A percentile compares a stretch with the other conserved stretches of the same genome.
These are phyloP conservation scores for Rousettus madagascariensis DNA, from an alignment of 2,797 vertebrate genomes.

Conservation along the genomic window DNA sequence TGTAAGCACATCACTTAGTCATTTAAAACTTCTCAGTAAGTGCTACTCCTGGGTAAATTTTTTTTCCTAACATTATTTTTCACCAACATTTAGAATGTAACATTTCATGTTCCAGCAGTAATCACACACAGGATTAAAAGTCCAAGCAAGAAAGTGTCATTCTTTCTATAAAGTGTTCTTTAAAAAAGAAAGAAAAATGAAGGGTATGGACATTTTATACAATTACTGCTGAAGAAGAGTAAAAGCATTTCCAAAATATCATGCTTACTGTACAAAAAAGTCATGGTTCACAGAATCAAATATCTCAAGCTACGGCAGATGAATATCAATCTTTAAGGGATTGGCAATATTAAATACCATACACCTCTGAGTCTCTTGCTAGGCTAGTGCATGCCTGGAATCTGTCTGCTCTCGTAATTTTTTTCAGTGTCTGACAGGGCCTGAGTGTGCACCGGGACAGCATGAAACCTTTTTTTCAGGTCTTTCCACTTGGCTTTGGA, in stretches of 20 bases:
- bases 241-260: not conserved
- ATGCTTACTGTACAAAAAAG: not conserved
- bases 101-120: not conserved
- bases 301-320: not conserved
- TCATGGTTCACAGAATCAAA: not conserved
- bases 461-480: conserved; percentile 88
- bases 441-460: conserved; percentile 86
- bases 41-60: not conserved
- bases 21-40: not conserved
- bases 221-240: not conserved
- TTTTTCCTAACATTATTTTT: not conserved
- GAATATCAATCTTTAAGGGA: not conserved
- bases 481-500: conserved; percentile 81
- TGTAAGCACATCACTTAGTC: not conserved
- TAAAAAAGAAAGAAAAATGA: not conserved
- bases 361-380: not conserved
- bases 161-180: not conserved
- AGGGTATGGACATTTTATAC: not conserved
- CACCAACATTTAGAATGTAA: not conserved
- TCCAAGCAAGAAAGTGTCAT: not conserved
- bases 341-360: not conserved
- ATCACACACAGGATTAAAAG: conserved; percentile 18
- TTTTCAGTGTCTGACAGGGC: conserved; percentile 87
- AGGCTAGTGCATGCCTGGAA: conserved; percentile 91
- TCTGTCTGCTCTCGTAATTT: conserved; percentile 88